phyloP scores from a whole-genome alignment of 2,113 vertebrate species.

The Podiceps cristatus region DNA sequence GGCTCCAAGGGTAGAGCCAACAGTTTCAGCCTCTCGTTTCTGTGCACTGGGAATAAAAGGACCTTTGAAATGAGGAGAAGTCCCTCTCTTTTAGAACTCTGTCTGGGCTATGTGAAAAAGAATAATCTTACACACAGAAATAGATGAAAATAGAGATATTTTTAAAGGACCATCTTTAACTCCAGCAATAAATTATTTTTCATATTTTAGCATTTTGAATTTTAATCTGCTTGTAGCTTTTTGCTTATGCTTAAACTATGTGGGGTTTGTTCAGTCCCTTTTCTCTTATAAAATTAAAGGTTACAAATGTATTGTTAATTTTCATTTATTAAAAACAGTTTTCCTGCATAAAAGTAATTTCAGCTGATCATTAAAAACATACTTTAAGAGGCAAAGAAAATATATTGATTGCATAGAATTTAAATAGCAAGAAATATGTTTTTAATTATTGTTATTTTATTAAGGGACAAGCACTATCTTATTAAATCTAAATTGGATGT shows the following conservation, averaged over 20 bases:
- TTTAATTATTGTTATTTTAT: slow-evolving; percentile 53
- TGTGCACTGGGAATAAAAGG: not conserved
- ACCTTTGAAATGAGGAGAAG: not conserved
- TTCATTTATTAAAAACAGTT: slow-evolving; percentile 47
- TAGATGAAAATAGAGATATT: not conserved
- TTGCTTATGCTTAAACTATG: not conserved
- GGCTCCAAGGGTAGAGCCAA: not conserved
- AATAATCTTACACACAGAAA: not conserved
- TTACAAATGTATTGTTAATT: slow-evolving; percentile 1
- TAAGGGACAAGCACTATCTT: slow-evolving; percentile 50
- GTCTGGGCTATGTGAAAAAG: not conserved
- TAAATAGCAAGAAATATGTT: slow-evolving; percentile 58
- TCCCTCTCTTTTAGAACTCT: not conserved
- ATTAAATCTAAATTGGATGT: slow-evolving; percentile 63
- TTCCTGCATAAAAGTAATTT: slow-evolving; percentile 32
- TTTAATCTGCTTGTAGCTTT: not conserved
- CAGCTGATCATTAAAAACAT: slow-evolving; percentile 33
- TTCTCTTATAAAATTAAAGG: slow-evolving; percentile 6
- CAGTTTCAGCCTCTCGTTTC: not conserved
- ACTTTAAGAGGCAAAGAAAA: slow-evolving; percentile 2
- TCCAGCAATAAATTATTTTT: not conserved
- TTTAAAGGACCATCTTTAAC: not conserved
- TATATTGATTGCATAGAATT: not conserved
- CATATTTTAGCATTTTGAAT: not conserved
- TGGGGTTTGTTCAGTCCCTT: not conserved